phyloP scores from a whole-genome alignment of 1,140 invertebrate species.

The Condylostylus longicornis region DNA sequence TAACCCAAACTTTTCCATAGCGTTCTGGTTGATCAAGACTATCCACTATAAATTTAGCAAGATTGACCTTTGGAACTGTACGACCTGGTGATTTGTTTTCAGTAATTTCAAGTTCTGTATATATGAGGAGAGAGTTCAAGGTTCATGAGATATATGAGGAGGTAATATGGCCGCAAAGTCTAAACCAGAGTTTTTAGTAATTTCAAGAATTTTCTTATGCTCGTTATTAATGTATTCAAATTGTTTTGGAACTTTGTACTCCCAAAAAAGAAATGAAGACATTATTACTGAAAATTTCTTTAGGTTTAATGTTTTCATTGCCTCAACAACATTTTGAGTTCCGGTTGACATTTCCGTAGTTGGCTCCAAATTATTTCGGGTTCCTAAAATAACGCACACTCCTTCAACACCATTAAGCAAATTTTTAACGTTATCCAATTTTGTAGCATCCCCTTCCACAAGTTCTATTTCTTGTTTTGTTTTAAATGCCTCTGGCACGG shows the following conservation, averaged over 20 bases:
- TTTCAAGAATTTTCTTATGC: constrained; percentile 59
- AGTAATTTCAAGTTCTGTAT: constrained; percentile 17
- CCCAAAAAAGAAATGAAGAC: constrained; percentile 66
- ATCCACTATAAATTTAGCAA: constrained; percentile 61
- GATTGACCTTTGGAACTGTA: constrained; percentile 54
- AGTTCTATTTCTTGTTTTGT: constrained; percentile 51
- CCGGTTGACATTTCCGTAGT: constrained; percentile 67
- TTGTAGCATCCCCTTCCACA: constrained; percentile 55
- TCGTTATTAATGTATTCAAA: constrained; percentile 59
- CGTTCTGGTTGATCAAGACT: constrained; percentile 48
- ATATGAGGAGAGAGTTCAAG: too few species aligned
- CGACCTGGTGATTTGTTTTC: constrained; percentile 45
- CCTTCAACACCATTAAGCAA: constrained; percentile 52
- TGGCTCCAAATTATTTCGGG: constrained; percentile 54
- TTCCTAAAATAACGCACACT: constrained; percentile 64
- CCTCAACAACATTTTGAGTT: constrained; percentile 59
- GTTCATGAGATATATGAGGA: constrained; percentile 55
- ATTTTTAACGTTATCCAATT: constrained; percentile 53
- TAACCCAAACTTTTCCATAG: constrained; percentile 49
- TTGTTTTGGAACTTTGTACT: constrained; percentile 53
- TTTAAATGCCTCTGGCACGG: constrained; percentile 47
- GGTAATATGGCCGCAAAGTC: constrained; percentile 67
- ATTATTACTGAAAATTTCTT: constrained; percentile 57
- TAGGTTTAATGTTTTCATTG: constrained; percentile 56
- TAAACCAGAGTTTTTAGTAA: constrained; percentile 45